These are phyloP conservation scores for Bombycilla garrulus DNA, from an alignment of 2,113 vertebrate genomes.

Conservation along the genomic window DNA sequence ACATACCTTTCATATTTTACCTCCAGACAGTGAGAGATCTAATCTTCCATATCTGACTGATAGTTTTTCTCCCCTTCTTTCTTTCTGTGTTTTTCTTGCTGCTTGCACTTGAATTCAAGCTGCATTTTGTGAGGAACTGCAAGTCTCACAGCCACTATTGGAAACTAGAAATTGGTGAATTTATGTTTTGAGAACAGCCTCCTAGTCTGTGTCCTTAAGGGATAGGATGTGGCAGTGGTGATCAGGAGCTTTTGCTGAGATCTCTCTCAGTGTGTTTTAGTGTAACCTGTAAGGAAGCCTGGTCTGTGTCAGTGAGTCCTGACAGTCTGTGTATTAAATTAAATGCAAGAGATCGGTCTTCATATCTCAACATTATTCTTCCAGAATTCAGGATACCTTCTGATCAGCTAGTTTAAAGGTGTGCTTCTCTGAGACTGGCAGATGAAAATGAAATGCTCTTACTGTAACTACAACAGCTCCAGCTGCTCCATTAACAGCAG, in stretches of 20 bases:
- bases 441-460: not conserved
- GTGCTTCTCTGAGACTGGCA: not conserved
- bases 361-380: not conserved
- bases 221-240: not conserved
- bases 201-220: not conserved
- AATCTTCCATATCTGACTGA: not conserved
- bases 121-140: not conserved
- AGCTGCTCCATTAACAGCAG: not conserved
- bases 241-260: not conserved
- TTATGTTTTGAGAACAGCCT: not conserved
- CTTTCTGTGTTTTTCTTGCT: not conserved
- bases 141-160: not conserved
- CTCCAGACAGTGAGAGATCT: not conserved
- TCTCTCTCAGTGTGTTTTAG: not conserved
- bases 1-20: not conserved
- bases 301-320: not conserved
- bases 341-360: not conserved
- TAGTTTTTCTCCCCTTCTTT: not conserved
- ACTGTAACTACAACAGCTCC: not conserved
- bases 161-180: not conserved
- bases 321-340: not conserved
- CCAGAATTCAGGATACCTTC: not conserved
- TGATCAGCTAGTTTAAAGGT: not conserved
- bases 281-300: not conserved
- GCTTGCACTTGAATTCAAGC: not conserved